Evolutionary conservation across 2,113 vertebrate genomes (phyloP).

Genomic region (Cromileptes altivelis): DNA sequence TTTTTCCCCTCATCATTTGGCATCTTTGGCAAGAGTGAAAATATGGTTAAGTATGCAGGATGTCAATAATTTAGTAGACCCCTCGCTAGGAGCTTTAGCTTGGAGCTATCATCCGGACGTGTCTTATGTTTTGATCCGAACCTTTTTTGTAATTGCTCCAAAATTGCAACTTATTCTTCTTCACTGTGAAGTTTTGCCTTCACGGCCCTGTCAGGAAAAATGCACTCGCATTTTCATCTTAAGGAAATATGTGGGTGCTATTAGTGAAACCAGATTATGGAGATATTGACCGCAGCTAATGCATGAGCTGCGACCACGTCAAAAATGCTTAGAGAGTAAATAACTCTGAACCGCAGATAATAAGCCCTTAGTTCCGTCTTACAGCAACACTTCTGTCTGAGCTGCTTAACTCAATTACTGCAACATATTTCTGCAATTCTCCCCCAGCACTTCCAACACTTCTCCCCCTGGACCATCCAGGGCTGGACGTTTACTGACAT

Average conservation of each 20-base stretch:
- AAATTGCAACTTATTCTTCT: conserved; percentile 30
- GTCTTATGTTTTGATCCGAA: conserved; percentile 35
- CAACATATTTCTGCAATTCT: conserved; percentile 53
- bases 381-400: conserved; percentile 62
- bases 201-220: neutral
- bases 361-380: conserved; percentile 40
- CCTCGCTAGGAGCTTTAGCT: conserved; percentile 52
- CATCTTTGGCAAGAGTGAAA: conserved; percentile 63
- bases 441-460: fast-evolving
- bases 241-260: neutral
- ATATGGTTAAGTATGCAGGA: conserved; percentile 50
- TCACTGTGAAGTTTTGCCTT: conserved; percentile 9
- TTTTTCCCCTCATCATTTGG: conserved; percentile 65
- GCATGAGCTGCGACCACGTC: conserved; percentile 43
- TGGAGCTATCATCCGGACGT: conserved; percentile 42
- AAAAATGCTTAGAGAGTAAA: conserved; percentile 49
- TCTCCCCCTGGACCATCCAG: neutral
- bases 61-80: conserved; percentile 72
- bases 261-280: conserved; percentile 27
- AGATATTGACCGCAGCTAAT: conserved; percentile 47
- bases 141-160: conserved; percentile 35
- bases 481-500: conserved; percentile 56
- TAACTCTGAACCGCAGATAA: conserved; percentile 51
- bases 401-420: conserved; percentile 67
- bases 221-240: neutral